Evolutionary conservation across 2,113 vertebrate species (phyloP).

Genomic region (Amazona guildingii): DNA sequence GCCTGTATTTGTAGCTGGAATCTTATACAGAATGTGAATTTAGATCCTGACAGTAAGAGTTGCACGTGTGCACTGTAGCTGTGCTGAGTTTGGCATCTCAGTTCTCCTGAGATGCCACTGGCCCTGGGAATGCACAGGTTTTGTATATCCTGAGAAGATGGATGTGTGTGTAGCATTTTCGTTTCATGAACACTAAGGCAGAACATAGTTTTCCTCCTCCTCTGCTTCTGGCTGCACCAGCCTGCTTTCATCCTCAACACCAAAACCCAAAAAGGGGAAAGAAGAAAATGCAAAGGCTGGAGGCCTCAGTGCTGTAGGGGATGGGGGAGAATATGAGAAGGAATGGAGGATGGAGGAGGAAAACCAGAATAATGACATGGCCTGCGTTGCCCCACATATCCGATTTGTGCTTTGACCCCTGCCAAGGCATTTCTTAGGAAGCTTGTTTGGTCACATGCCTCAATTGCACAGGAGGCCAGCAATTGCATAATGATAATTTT

Average conservation of each 20-base stretch:
- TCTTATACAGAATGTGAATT: not conserved
- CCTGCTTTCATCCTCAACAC: not conserved
- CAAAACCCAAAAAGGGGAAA: not conserved
- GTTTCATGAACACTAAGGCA: not conserved
- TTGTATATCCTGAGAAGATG: not conserved
- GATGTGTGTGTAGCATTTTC: not conserved
- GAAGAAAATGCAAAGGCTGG: not conserved
- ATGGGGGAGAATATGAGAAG: not conserved
- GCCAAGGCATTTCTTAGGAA: not conserved
- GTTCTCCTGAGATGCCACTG: not conserved
- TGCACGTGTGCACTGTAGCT: not conserved
- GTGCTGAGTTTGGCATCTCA: not conserved
- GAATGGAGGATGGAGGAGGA: not conserved
- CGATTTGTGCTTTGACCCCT: not conserved
- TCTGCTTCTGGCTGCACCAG: not conserved
- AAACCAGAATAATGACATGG: not conserved
- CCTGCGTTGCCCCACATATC: not conserved
- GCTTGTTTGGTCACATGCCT: not conserved
- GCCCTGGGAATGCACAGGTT: not conserved
- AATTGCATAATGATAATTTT: not conserved
- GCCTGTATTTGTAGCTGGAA: not conserved
- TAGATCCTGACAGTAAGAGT: not conserved
- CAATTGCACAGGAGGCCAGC: not conserved
- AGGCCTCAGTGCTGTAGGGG: accelerated
- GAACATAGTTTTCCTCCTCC: not conserved